Evolutionary conservation across 2,113 vertebrate species (phyloP).

Genomic region (Crotophaga sulcirostris): DNA sequence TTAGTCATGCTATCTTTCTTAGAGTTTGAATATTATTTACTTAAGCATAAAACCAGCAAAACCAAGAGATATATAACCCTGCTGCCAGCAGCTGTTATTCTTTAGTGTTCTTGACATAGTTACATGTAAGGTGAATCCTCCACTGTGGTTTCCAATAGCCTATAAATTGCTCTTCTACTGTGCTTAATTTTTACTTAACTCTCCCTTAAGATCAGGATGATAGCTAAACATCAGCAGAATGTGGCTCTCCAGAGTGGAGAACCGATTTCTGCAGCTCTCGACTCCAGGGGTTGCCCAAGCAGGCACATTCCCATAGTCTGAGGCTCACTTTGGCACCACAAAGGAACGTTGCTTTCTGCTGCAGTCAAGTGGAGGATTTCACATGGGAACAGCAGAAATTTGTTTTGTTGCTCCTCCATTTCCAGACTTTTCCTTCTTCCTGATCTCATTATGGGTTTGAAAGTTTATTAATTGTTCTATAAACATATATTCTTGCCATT

Average conservation of each 20-base stretch:
- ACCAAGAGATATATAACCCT: neutral
- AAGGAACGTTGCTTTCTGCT: neutral
- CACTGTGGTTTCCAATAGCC: neutral
- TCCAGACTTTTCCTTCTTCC: neutral
- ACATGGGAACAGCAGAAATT: neutral
- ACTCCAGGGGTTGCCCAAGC: neutral
- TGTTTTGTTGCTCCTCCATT: neutral
- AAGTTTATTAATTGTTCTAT: neutral
- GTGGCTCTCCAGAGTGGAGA: too few species aligned
- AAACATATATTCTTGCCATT: neutral
- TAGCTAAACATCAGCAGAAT: neutral
- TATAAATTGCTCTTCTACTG: neutral
- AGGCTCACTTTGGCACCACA: neutral
- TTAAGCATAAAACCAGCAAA: neutral
- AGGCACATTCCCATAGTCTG: neutral
- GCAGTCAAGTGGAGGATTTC: neutral
- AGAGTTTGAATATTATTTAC: neutral
- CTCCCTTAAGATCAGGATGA: neutral
- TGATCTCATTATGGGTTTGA: neutral
- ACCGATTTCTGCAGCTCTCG: rapidly evolving
- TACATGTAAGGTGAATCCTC: neutral
- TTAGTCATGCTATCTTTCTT: neutral
- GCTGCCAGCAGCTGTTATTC: neutral
- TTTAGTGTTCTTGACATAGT: neutral
- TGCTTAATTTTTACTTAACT: neutral